Evolutionary conservation across 2,797 vertebrate genomes (phyloP), one percentile per base, ranked within the genome.

Genomic region (Coendou prehensilis): DNA sequence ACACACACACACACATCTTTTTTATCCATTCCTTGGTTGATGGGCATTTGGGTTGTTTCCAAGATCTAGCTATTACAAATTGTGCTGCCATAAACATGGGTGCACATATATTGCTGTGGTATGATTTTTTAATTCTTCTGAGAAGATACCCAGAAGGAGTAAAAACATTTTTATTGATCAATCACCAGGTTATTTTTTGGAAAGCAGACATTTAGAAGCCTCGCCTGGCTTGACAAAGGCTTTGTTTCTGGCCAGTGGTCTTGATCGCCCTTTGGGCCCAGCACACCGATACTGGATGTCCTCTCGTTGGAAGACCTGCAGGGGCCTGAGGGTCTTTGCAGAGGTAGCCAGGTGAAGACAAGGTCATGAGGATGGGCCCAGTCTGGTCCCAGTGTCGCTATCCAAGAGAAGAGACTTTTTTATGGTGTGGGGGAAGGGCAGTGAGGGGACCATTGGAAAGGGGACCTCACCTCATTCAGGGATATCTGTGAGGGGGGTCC

Each of bases 241-340:
- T 54, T 79, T 63, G 30, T 22, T 28, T 10, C 18, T 5, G 4
- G 69, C 23, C 61, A 15, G 47, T 22, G 14, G 15, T 47, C 8
- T 6, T 22, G 1, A 13, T 52, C n/a, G 28, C 0, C 0, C 63
- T 57, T 64, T 14, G 50, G 57, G 83, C 23, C 33, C 30, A 23
- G 50, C 5, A 1, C 15, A 2, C 15, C 7, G 7, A 18, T 2
- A 13, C 2, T n/a, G 37, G 76, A 45, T 0, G 59, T 13, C 37
- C 67, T 80, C 67, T 33, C 3, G 1, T 15, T 3, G 14, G 28
- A 69, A 67, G 14, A 5, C 64, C 63, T 33, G 23, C 26, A 33
- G 1, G 1, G 23, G 11, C 5, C 5, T 22, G 30, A 47, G 57
- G n/a, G 61, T 41, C 59, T 79, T 52, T 41, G 17, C n/a, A 80